Base-by-base conservation (phyloP, 2,113 vertebrate genomes). In the Ptychochromis oligacanthus region DNA sequence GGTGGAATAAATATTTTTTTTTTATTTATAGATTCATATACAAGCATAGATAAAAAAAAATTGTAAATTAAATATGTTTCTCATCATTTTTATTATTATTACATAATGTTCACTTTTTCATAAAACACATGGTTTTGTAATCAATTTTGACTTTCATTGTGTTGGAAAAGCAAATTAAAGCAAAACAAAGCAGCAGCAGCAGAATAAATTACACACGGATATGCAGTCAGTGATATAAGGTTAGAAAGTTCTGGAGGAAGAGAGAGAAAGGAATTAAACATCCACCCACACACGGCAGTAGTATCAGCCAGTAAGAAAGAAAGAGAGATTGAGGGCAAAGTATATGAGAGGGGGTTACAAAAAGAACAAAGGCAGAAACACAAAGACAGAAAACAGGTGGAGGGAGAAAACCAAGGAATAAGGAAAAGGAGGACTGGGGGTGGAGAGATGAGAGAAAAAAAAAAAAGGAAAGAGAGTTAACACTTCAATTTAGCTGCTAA, bases 401-500 rank as follows among this genome's bases (percentile, higher is more conserved):
- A 7, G 75, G 58, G 22, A 59, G 40, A 65, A 80, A 62, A 80
- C 12, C 43, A 78, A 75, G n/a, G 26, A 64, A 79, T 10, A 17
- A 72, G 77, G 46, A 34, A 7, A 38, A 52, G 76, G 67, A 79
- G 79, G 60, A 17, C 22, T 20, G 81, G 59, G 82, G 81, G 70
- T 70, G 75, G 77, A 84, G 67, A 70, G 58, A 82, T 76, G 88
- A 81, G 77, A 81, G 79, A 80, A 65, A 34, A 11, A 49, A 76
- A 67, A 65, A 86, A 80, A 90, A 58, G 65, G n/a, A n/a, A n/a
- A 56, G 43, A 81, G 88, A 88, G 86, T 91, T 87, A 74, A 64
- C 78, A 28, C 78, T 85, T 82, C 85, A 84, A 88, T 92, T 83
- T 83, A 86, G 86, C 81, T 14, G 22, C 72, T 78, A 75, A 91